Evolutionary conservation across 2,888 invertebrate species (phyloP), one percentile per base, ranked within the genome.

Genomic region (Pyrochroa serraticornis): DNA sequence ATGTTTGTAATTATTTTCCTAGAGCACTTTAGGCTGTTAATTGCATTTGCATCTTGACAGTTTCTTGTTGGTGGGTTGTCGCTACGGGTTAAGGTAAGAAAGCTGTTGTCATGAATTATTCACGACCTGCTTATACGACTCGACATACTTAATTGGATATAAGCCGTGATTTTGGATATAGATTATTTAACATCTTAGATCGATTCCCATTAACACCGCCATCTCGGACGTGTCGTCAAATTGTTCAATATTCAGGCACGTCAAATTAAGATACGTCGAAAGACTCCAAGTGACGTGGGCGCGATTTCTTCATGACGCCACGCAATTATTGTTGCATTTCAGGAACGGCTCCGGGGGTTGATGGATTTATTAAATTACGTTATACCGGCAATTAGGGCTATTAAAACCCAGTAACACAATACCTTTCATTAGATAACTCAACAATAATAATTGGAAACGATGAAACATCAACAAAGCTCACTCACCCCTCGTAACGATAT

Each of bases 11-110:
- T 79, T 76, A 79, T 79, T 79, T 79, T 77, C 76, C 75, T 49
- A 67, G 74, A 75, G 76, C 77, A 76, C 78, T 77, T 69, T 67
- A 65, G 70, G 75, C 72, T 74, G 77, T 79, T 79, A 79, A 79
- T 79, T 78, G 77, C 78, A 78, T 79, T 79, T 78, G 77, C 78
- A 78, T 79, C 78, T 76, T 76, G 77, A 77, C 78, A 77, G 77
- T 76, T 77, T 77, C 77, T 78, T 77, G 77, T 76, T 75, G 77
- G 77, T 75, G 76, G 76, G 71, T 71, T 75, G 79, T 78, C 78
- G 75, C 73, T 72, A 70, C 71, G 75, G 75, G 77, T 79, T 78
- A 79, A 78, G 78, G 79, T 79, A 78, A 76, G 77, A 77, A 76
- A 77, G 76, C 76, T 72, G 77, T 75, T 74, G 71, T 70, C 71